Conservation (phyloP, 2,113 vertebrate genomes). For the Calypte anna region DNA sequence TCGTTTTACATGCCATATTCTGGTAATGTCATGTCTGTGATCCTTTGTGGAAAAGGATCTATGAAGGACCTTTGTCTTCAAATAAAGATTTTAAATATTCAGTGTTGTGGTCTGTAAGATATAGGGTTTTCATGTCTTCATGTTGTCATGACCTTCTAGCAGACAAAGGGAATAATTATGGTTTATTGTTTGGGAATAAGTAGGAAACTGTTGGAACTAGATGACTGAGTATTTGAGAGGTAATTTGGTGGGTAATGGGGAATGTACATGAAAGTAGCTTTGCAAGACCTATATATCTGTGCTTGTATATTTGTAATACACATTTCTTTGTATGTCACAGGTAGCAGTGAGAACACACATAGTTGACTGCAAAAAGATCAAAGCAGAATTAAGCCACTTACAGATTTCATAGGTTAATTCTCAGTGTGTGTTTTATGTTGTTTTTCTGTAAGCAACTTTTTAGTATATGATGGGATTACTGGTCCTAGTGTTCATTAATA, state of each 20-base stretch:
- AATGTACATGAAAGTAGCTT: neutral
- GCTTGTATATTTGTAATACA: neutral
- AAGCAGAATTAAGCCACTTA: neutral
- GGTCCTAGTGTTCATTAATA: neutral
- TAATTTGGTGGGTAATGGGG: neutral
- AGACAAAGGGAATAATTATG: neutral
- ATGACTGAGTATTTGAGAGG: neutral
- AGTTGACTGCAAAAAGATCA: neutral
- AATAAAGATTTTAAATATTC: neutral
- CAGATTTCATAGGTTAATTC: neutral
- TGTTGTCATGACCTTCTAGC: neutral
- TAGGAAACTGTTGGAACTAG: neutral
- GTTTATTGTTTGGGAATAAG: neutral
- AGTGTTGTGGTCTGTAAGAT: neutral
- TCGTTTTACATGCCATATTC: neutral
- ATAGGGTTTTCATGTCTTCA: neutral
- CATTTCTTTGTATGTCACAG: neutral
- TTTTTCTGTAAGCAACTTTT: neutral
- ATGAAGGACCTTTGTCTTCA: neutral
- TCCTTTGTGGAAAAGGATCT: neutral
- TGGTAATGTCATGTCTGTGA: neutral
- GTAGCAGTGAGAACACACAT: neutral
- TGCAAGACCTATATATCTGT: neutral
- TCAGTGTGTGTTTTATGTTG: neutral
- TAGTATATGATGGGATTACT: neutral